Conservation (phyloP, 2,888 invertebrate genomes). For the Coleophora deauratella region DNA sequence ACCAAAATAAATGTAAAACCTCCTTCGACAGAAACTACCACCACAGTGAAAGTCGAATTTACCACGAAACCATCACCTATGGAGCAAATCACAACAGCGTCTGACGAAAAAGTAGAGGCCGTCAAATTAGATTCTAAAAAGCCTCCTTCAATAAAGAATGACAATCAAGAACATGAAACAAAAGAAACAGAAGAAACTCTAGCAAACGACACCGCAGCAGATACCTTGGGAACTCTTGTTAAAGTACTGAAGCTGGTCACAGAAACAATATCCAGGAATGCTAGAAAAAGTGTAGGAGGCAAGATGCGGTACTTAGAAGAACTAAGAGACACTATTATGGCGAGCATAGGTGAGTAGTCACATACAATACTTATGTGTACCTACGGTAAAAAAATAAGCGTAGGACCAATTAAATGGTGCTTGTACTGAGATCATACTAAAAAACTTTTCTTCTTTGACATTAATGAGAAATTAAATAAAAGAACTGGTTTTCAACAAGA, state of each 20-base stretch:
- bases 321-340: conserved; percentile 74
- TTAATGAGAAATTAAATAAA: too few species aligned
- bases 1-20: too few species aligned
- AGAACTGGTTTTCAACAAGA: too few species aligned
- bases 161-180: neutral
- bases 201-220: conserved; percentile 22
- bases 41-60: too few species aligned
- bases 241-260: conserved; percentile 50
- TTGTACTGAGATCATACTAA: too few species aligned
- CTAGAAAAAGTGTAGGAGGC: conserved; percentile 54
- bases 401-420: neutral
- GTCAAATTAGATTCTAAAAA: too few species aligned
- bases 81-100: too few species aligned
- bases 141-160: too few species aligned
- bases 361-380: neutral
- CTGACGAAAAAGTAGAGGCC: too few species aligned
- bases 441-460: too few species aligned
- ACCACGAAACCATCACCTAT: too few species aligned
- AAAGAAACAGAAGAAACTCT: neutral
- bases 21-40: too few species aligned
- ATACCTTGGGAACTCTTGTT: conserved; percentile 38
- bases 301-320: conserved; percentile 75
- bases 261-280: conserved; percentile 51
- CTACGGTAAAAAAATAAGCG: neutral
- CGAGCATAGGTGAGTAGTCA: conserved; percentile 76